Conservation (phyloP, 2,797 vertebrate species). For the Sardinella longiceps region DNA sequence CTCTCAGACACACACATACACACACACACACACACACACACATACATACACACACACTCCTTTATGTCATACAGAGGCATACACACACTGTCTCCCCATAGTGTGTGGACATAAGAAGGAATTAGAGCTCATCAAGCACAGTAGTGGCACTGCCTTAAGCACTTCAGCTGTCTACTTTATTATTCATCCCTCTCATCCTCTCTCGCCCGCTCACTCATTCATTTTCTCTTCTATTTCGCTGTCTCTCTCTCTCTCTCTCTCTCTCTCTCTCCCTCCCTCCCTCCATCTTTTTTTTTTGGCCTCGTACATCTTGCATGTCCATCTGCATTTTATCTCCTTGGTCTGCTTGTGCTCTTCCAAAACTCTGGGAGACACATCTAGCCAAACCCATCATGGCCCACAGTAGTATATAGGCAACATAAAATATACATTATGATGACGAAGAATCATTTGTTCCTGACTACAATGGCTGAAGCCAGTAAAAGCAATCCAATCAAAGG, state of each 20-base stretch:
- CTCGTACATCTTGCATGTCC: neutral
- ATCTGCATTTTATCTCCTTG: neutral
- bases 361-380: neutral
- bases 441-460: neutral
- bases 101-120: constrained; percentile 49
- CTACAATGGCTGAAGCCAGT: neutral
- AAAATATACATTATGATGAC: no score
- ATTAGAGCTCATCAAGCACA: constrained; percentile 50
- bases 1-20: neutral
- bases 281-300: neutral
- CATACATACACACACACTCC: neutral
- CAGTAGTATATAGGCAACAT: neutral
- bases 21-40: neutral
- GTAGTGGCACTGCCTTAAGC: neutral
- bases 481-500: neutral
- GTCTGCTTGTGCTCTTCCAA: neutral
- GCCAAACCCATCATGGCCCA: neutral
- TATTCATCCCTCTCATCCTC: constrained; percentile 25
- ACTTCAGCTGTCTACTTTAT: constrained; percentile 22
- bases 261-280: constrained; percentile 15
- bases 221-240: constrained; percentile 30
- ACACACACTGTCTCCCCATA: constrained; percentile 27
- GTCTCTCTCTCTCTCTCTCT: neutral
- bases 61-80: neutral
- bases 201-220: constrained; percentile 23